phyloP scores from a whole-genome alignment of 2,888 invertebrate species.

The Drosophila putrida region DNA sequence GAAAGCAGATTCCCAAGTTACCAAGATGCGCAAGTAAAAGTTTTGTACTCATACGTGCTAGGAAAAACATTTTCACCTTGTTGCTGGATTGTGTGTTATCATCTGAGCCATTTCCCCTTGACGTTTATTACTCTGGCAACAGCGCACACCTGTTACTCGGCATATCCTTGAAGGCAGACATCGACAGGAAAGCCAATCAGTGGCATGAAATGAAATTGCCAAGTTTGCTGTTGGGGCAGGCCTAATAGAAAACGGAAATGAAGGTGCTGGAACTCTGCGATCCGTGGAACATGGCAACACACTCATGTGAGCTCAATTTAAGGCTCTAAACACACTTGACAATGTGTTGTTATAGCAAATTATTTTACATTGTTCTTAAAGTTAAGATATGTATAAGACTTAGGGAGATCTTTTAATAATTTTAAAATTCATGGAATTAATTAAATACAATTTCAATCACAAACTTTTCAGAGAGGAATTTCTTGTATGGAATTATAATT shows the following conservation, averaged over 20 bases:
- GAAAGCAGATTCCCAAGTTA: slow-evolving; percentile 17
- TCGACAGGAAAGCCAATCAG: slow-evolving; percentile 53
- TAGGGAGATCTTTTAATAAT: not conserved
- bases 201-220: slow-evolving; percentile 56
- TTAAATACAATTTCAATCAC: slow-evolving; percentile 1
- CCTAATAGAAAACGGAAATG: slow-evolving; percentile 68
- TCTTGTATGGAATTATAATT: not conserved
- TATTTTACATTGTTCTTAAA: not conserved
- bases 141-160: slow-evolving; percentile 65
- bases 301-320: slow-evolving; percentile 2
- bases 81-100: slow-evolving; percentile 21
- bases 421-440: slow-evolving; percentile 7
- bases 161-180: slow-evolving; percentile 24
- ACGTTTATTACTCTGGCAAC: slow-evolving; percentile 42
- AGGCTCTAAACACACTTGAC: slow-evolving; percentile 11
- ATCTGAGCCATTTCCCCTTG: slow-evolving; percentile 29
- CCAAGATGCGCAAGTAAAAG: slow-evolving; percentile 13
- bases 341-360: slow-evolving; percentile 16
- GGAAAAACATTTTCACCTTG: slow-evolving; percentile 51
- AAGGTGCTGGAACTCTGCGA: slow-evolving; percentile 30
- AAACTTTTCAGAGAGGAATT: not conserved
- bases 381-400: not conserved
- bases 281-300: not conserved
- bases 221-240: slow-evolving; percentile 13
- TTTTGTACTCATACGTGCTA: slow-evolving; percentile 25